Percentiles rank a stretch among this genome's conserved stretches.
Conservation (phyloP, 2,797 vertebrate genomes). For the Protosalanx chinensis region DNA sequence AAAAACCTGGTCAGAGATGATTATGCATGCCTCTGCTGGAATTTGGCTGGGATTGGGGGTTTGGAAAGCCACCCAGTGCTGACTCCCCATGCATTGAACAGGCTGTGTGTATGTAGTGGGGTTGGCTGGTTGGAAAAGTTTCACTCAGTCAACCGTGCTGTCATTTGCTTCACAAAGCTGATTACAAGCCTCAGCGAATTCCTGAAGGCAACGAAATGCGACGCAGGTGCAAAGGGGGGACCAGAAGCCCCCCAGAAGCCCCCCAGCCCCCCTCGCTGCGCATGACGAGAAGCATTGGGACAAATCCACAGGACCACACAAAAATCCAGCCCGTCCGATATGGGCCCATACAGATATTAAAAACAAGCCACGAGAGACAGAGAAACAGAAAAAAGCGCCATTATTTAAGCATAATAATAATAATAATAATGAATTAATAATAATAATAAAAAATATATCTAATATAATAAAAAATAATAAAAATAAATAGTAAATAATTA, state of each 20-base stretch:
- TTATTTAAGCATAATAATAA: too few relatives aligned
- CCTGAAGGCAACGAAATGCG: slow-evolving; percentile 86
- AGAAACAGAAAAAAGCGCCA: not conserved
- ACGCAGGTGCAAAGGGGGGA: slow-evolving; percentile 86
- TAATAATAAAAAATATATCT: too few relatives aligned
- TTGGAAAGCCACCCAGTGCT: slow-evolving; percentile 86
- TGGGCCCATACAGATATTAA: not conserved
- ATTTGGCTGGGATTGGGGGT: slow-evolving; percentile 80
- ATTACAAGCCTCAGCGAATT: slow-evolving; percentile 93
- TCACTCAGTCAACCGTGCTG: slow-evolving; percentile 81
- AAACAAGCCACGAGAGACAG: not conserved
- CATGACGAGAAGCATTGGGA: slow-evolving; percentile 68
- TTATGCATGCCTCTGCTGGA: slow-evolving; percentile 87
- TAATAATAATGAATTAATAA: too few relatives aligned
- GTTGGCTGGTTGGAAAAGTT: slow-evolving; percentile 84
- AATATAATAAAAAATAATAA: too few relatives aligned
- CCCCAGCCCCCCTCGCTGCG: slow-evolving; percentile 51
- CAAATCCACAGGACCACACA: slow-evolving; percentile 86
- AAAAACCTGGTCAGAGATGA: slow-evolving; percentile 76
- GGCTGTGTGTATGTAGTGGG: slow-evolving; percentile 40
- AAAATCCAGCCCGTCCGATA: slow-evolving; percentile 44
- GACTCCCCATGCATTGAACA: slow-evolving; percentile 80
- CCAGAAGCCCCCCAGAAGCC: slow-evolving; percentile 55
- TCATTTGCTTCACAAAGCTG: slow-evolving; percentile 91
- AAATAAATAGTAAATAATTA: too few relatives aligned